Conservation (phyloP, 2,888 invertebrate genomes). For the Onchidella celtica region DNA sequence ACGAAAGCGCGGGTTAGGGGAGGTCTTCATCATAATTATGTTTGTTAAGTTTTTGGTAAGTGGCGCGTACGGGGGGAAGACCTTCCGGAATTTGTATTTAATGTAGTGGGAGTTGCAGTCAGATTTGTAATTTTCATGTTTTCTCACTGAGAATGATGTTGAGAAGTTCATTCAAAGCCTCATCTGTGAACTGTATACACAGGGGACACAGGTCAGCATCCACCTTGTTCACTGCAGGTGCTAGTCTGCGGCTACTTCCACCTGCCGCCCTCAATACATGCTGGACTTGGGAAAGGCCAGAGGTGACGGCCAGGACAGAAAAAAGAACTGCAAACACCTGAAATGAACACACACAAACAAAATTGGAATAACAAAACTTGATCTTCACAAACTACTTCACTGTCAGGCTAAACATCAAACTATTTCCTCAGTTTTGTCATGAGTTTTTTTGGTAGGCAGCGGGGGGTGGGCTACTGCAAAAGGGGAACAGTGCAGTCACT, state of each 20-base stretch:
- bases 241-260: neutral
- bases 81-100: neutral
- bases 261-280: neutral
- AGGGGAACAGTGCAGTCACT: no score
- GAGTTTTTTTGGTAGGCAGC: no score
- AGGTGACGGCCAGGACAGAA: neutral
- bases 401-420: no score
- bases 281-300: neutral
- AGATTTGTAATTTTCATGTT: neutral
- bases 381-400: no score
- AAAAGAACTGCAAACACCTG: slow-evolving; percentile 9
- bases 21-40: no score
- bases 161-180: slow-evolving; percentile 68
- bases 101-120: neutral
- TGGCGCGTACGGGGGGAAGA: no score
- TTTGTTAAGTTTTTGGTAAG: no score
- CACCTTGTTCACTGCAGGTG: slow-evolving; percentile 48
- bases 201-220: slow-evolving; percentile 67
- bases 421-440: no score
- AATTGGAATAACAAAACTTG: no score
- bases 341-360: neutral
- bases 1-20: no score
- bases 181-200: slow-evolving; percentile 69
- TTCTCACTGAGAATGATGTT: slow-evolving; percentile 72
- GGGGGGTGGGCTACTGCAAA: no score